These are phyloP conservation scores for Crioceris asparagi DNA, from an alignment of 2,888 invertebrate species.

Conservation along the genomic window DNA sequence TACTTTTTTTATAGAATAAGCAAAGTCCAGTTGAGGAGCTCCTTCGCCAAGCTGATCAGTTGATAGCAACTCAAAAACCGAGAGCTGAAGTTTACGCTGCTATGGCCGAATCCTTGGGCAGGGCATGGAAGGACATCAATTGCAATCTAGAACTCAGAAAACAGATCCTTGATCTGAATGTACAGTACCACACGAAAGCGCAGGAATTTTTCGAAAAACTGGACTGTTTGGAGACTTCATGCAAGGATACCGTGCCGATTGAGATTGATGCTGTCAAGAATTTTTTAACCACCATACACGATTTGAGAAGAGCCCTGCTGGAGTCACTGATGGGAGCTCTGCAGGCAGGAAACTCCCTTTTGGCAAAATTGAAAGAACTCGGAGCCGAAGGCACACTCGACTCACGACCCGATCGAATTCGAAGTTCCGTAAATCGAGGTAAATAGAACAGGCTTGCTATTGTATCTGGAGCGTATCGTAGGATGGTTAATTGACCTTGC, in stretches of 20 bases:
- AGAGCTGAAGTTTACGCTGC: slow-evolving; percentile 73
- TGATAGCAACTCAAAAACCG: slow-evolving; percentile 66
- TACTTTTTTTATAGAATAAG: slow-evolving; percentile 64
- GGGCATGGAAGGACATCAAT: slow-evolving; percentile 76
- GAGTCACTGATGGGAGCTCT: slow-evolving; percentile 71
- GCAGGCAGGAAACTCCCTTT: slow-evolving; percentile 64
- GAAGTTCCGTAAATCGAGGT: slow-evolving; percentile 40
- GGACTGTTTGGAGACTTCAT: slow-evolving; percentile 56
- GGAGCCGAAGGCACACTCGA: slow-evolving; percentile 65
- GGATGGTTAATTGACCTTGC: too few species aligned
- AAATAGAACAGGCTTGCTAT: slow-evolving; percentile 10
- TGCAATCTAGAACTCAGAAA: slow-evolving; percentile 65
- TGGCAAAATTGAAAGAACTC: slow-evolving; percentile 64
- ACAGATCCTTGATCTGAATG: slow-evolving; percentile 64
- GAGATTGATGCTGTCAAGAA: slow-evolving; percentile 63
- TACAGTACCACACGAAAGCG: slow-evolving; percentile 64
- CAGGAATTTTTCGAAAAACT: slow-evolving; percentile 58
- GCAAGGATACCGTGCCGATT: slow-evolving; percentile 56
- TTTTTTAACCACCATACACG: slow-evolving; percentile 59
- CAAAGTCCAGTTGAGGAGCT: slow-evolving; percentile 83
- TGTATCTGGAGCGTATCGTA: not conserved
- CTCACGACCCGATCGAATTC: slow-evolving; percentile 53
- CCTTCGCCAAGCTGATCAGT: slow-evolving; percentile 73
- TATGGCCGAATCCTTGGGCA: slow-evolving; percentile 71
- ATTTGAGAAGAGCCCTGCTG: slow-evolving; percentile 58